Evolutionary conservation across 2,797 vertebrate genomes (phyloP), one percentile per base, ranked within the genome.

Genomic region (Diplodus sargus): DNA sequence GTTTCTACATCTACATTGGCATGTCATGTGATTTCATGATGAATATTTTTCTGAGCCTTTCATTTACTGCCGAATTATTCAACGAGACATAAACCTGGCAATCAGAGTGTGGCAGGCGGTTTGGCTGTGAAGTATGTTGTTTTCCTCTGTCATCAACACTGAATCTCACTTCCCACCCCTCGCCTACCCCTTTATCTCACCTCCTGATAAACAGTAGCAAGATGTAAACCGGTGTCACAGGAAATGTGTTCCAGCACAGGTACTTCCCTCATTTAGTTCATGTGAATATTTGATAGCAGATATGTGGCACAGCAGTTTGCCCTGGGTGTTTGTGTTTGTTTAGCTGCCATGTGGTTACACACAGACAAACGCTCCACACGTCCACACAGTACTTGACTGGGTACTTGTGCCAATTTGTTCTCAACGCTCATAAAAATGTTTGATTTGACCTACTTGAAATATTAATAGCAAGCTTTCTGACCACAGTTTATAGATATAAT

Each of bases 381-480:
- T 74, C 45, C 72, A 79, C 42, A 43, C 71, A 67, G 64, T 25
- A 60, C 45, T 83, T 87, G 84, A 78, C 83, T 85, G 49, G 53
- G 30, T 66, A 53, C 58, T 61, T 78, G 65, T 85, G 88, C 79
- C 85, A 86, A 78, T 83, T 79, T 64, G 34, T 72, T 72, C 57
- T 76, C 65, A 71, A 47, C 4, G 23, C 54, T 67, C 61, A 54
- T 22, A 49, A 70, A 80, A 83, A 84, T 45, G 82, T 80, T 76
- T 73, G 22, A 53, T 79, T 70, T 85, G 85, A 91, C 83, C 85
- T 82, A 85, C 68, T 83, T 89, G 23, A 83, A 85, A 85, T 79
- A 84, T 85, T 80, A 61, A 82, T 73, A 77, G 56, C 42, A 69
- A 67, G 13, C 1, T 52, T 63, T 77, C 23, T 51, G 61, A 25